Conservation (phyloP, 2,797 vertebrate genomes). For the Varecia variegata region DNA sequence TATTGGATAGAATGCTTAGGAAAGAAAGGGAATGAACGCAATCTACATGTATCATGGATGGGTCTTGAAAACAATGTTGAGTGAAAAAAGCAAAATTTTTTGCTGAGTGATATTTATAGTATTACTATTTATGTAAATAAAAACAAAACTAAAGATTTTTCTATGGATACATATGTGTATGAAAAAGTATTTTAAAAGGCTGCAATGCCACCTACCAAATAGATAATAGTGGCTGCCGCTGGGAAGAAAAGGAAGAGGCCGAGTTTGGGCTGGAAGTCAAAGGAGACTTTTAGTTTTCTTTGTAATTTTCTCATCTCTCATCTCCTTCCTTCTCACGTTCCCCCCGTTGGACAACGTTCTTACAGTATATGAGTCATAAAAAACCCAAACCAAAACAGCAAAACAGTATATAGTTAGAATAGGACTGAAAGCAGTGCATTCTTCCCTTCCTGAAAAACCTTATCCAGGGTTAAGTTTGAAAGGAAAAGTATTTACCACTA, state of each 20-base stretch:
- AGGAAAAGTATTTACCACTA: not conserved
- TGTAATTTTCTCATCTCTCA: not conserved
- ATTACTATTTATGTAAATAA: not conserved
- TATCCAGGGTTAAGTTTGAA: not conserved
- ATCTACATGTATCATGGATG: not conserved
- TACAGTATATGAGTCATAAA: not conserved
- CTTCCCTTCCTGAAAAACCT: not conserved
- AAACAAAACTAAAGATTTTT: not conserved
- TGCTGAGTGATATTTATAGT: not conserved
- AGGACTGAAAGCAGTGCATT: not conserved
- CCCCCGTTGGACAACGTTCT: not conserved
- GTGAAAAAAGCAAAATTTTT: not conserved
- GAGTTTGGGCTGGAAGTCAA: not conserved
- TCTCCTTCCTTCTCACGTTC: not conserved
- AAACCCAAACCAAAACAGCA: not conserved
- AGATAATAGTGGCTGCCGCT: not conserved
- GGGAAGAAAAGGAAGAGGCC: not conserved
- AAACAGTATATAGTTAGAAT: not conserved
- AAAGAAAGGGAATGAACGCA: not conserved
- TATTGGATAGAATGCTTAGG: not conserved
- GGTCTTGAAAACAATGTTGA: not conserved
- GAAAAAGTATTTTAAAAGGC: not conserved
- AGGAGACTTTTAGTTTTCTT: not conserved
- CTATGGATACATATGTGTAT: not conserved
- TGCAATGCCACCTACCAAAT: not conserved